Conservation (phyloP, 1,140 invertebrate species). For the Drosophila subobscura region DNA sequence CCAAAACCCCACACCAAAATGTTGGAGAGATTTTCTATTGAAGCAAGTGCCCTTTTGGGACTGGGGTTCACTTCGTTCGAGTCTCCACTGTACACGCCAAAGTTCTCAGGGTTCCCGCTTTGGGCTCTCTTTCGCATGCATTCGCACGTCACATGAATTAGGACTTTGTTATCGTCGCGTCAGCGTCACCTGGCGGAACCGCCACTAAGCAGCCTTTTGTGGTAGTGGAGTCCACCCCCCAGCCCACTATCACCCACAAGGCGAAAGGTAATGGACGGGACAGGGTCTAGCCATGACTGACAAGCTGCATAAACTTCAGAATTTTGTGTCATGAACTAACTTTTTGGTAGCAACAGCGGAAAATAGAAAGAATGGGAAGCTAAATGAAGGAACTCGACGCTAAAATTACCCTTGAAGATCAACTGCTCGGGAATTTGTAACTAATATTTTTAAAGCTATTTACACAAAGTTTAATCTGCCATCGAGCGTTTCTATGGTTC, state of each 20-base stretch:
- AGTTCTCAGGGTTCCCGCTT: background rate
- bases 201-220: slow-evolving; percentile 34
- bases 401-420: no score
- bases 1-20: slow-evolving; percentile 30
- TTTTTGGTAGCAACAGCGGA: slow-evolving; percentile 11
- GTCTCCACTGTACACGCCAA: slow-evolving; percentile 16
- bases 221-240: background rate
- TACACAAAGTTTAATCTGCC: no score
- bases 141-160: slow-evolving; percentile 62
- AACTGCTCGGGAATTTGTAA: no score
- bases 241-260: background rate
- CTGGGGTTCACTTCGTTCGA: background rate
- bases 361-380: background rate
- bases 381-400: no score
- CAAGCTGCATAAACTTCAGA: slow-evolving; percentile 58
- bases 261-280: slow-evolving; percentile 38
- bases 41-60: background rate
- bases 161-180: slow-evolving; percentile 64
- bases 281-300: slow-evolving; percentile 30
- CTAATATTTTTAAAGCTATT: no score
- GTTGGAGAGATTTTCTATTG: no score
- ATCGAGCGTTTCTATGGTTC: no score
- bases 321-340: slow-evolving; percentile 55
- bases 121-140: slow-evolving; percentile 46
- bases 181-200: slow-evolving; percentile 71